A percentile compares a stretch with the other conserved stretches of the same genome.
These are phyloP conservation scores for Drosophila varians DNA, from an alignment of 1,140 invertebrate species.

Conservation along the genomic window DNA sequence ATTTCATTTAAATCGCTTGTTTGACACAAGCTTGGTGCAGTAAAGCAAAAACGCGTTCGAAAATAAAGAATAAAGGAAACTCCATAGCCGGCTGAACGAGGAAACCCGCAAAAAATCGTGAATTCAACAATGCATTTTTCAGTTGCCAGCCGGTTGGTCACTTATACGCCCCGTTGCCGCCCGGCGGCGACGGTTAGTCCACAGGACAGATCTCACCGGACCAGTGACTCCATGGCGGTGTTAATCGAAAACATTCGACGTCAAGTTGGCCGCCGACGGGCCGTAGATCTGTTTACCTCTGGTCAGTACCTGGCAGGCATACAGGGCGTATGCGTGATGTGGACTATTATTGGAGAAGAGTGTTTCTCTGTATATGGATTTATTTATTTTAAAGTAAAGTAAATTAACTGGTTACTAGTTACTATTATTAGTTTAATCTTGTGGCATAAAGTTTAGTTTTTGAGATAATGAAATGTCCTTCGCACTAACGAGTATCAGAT, in stretches of 20 bases:
- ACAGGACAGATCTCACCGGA: slow-evolving; percentile 14
- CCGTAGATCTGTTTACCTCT: slow-evolving; percentile 64
- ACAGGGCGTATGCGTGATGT: not conserved
- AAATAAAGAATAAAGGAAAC: slow-evolving; percentile 11
- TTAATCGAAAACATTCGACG: slow-evolving; percentile 33
- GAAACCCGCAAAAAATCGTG: slow-evolving; percentile 46
- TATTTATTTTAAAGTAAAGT: not conserved
- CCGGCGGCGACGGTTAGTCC: slow-evolving; percentile 23
- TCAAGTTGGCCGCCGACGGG: slow-evolving; percentile 56
- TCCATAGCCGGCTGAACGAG: slow-evolving; percentile 27
- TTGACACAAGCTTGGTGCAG: slow-evolving; percentile 54
- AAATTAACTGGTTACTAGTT: too few relatives aligned
- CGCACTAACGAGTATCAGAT: slow-evolving; percentile 2
- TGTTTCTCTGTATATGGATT: not conserved
- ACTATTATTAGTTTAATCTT: not conserved
- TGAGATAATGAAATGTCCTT: too few relatives aligned
- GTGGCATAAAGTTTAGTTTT: too few relatives aligned
- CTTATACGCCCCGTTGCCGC: slow-evolving; percentile 55
- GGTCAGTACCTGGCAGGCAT: not conserved
- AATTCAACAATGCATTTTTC: slow-evolving; percentile 76
- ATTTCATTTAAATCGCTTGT: slow-evolving; percentile 82
- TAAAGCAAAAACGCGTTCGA: slow-evolving; percentile 24
- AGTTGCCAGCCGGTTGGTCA: slow-evolving; percentile 49
- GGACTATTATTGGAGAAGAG: not conserved
- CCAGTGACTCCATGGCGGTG: slow-evolving; percentile 10